A percentile compares a stretch with the other conserved stretches of the same genome.
phyloP scores from a whole-genome alignment of 2,797 vertebrate species.

The Okamejei kenojei region DNA sequence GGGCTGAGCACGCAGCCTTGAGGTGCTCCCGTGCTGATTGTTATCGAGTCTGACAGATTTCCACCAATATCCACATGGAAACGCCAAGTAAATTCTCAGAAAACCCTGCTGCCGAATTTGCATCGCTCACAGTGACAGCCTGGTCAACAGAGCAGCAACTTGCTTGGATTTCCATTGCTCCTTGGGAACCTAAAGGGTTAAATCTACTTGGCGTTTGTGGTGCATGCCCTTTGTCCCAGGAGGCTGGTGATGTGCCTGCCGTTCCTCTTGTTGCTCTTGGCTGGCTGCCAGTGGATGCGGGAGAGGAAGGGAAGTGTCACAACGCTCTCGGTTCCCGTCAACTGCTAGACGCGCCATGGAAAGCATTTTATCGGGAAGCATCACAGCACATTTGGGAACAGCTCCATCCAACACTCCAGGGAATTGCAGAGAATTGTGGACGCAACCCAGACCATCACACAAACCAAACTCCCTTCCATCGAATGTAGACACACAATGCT shows the following conservation, averaged over 20 bases:
- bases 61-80: too few relatives aligned
- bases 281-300: background rate
- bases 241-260: background rate
- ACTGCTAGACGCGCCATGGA: slow-evolving; percentile 51
- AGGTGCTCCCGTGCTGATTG: too few relatives aligned
- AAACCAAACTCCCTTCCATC: too few relatives aligned
- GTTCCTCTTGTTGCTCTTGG: background rate
- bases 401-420: too few relatives aligned
- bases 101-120: background rate
- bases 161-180: background rate
- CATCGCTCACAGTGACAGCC: background rate
- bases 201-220: background rate
- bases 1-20: too few relatives aligned
- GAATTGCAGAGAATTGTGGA: too few relatives aligned
- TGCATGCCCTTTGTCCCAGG: background rate
- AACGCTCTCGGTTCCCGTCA: slow-evolving; percentile 40
- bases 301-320: slow-evolving; percentile 65
- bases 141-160: background rate
- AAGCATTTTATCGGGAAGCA: too few relatives aligned
- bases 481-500: too few relatives aligned
- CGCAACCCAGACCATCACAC: too few relatives aligned
- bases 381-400: too few relatives aligned
- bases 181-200: background rate
- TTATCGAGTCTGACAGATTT: too few relatives aligned
- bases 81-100: too few relatives aligned